phyloP scores from a whole-genome alignment of 2,113 vertebrate genomes.

The Phalacrocorax brasilianus region DNA sequence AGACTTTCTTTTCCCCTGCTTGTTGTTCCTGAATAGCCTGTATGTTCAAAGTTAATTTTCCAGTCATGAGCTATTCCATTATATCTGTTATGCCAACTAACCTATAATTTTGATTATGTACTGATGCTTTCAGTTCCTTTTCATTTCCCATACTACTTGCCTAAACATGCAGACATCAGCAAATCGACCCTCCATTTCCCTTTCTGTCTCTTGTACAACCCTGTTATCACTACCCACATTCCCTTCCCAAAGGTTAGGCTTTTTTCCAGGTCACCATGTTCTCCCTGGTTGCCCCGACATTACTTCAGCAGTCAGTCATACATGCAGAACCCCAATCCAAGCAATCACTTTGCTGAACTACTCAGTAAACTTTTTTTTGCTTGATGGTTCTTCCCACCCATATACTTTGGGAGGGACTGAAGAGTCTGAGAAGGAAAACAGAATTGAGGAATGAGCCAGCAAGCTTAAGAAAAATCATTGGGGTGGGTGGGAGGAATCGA shows the following conservation, averaged over 20 bases:
- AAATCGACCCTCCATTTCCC: neutral
- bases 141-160: neutral
- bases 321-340: neutral
- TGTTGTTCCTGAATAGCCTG: neutral
- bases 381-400: neutral
- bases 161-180: conserved; percentile 18
- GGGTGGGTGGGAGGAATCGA: neutral
- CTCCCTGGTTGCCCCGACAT: conserved; percentile 14
- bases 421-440: neutral
- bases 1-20: neutral
- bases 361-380: neutral
- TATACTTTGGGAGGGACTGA: neutral
- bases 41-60: neutral
- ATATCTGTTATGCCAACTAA: neutral
- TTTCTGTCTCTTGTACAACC: conserved; percentile 22
- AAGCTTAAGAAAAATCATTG: neutral
- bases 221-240: conserved; percentile 43
- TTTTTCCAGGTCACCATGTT: conserved; percentile 48
- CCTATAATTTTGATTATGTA: conserved; percentile 28
- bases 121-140: neutral
- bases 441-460: neutral
- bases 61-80: neutral
- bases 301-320: neutral
- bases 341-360: neutral
- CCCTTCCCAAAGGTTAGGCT: conserved; percentile 19